Conservation (phyloP, 1,140 invertebrate genomes). For the Procambarus virginalis region DNA sequence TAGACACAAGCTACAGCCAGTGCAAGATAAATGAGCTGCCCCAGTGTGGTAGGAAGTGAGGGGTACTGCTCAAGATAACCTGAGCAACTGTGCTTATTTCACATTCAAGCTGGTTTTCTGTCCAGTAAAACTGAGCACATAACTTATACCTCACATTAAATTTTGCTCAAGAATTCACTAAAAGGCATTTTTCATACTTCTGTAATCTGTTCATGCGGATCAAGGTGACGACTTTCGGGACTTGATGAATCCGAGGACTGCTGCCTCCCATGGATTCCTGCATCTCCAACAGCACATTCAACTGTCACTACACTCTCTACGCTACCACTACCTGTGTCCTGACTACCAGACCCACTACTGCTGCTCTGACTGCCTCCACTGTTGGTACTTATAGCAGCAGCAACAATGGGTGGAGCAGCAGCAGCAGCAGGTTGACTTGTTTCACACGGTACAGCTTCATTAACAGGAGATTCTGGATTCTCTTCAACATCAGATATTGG, state of each 20-base stretch:
- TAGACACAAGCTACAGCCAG: constrained; percentile 30
- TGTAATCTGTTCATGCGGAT: constrained; percentile 55
- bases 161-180: background rate
- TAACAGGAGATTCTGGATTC: constrained; percentile 14
- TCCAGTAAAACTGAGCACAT: constrained; percentile 11
- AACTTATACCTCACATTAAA: background rate
- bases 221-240: constrained; percentile 49
- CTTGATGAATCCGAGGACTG: constrained; percentile 33
- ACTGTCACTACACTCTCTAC: constrained; percentile 56
- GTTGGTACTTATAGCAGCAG: constrained; percentile 18
- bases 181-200: constrained; percentile 24
- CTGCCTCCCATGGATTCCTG: background rate
- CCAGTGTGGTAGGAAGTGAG: constrained; percentile 44
- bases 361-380: constrained; percentile 60
- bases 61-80: constrained; percentile 38
- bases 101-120: constrained; percentile 3
- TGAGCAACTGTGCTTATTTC: constrained; percentile 42
- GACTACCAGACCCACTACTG: constrained; percentile 61
- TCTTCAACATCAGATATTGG: constrained; percentile 41
- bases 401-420: constrained; percentile 31
- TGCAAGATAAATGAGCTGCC: constrained; percentile 41
- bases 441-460: background rate
- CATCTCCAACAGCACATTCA: constrained; percentile 25
- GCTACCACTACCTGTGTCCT: constrained; percentile 60
- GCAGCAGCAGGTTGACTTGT: background rate